phyloP scores from a whole-genome alignment of 1,140 invertebrate genomes.

The Platyscapa corneri region DNA sequence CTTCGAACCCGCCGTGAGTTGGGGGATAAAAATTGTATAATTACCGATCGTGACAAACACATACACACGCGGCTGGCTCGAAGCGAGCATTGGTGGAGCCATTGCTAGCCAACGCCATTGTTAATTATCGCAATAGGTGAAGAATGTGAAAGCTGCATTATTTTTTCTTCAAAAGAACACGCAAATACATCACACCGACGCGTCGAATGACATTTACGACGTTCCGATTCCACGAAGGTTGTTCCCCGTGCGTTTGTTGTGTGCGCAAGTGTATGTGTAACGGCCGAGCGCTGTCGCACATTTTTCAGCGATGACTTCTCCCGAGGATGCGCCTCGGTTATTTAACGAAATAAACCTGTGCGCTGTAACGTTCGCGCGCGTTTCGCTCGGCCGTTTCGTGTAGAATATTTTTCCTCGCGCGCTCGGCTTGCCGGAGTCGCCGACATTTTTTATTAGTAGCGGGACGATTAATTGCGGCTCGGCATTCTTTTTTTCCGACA shows the following conservation, averaged over 20 bases:
- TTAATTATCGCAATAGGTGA: slow-evolving; percentile 26
- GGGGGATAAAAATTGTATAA: neutral
- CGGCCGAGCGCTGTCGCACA: neutral
- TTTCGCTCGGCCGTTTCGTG: too few relatives aligned
- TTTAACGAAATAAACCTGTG: slow-evolving; percentile 11
- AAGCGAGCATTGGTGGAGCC: too few relatives aligned
- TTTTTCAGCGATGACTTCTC: slow-evolving; percentile 39
- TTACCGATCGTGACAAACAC: neutral
- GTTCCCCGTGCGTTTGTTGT: neutral
- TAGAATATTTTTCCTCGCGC: too few relatives aligned
- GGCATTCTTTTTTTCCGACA: too few relatives aligned
- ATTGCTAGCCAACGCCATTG: neutral
- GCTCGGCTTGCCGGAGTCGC: too few relatives aligned
- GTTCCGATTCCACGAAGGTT: slow-evolving; percentile 40
- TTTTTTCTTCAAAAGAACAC: slow-evolving; percentile 2
- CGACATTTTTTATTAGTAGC: too few relatives aligned
- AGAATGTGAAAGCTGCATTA: neutral
- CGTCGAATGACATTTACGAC: slow-evolving; percentile 47
- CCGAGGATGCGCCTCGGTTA: slow-evolving; percentile 11
- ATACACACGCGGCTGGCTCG: too few relatives aligned
- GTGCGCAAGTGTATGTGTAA: neutral
- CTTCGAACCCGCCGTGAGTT: neutral
- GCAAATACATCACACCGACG: slow-evolving; percentile 21
- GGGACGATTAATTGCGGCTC: too few relatives aligned
- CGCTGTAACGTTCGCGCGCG: neutral